Evolutionary conservation across 2,797 vertebrate genomes (phyloP).

Genomic region (Erethizon dorsatum): DNA sequence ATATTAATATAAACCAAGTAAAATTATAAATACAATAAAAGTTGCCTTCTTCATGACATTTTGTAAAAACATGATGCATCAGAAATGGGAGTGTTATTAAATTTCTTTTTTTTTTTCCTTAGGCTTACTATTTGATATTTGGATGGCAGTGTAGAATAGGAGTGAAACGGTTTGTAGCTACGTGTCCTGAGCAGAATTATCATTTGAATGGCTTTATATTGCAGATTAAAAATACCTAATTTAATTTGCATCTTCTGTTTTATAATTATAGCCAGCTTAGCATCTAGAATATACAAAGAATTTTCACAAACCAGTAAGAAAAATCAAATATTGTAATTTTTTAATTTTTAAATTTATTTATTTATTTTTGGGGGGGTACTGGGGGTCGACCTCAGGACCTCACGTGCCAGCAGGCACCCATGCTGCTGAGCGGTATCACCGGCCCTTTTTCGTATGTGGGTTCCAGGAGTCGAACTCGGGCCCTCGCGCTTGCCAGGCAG

Average conservation of each 20-base stretch:
- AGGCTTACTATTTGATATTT: not conserved
- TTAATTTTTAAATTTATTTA: not conserved
- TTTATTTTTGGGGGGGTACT: too few species aligned
- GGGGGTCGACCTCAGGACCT: too few species aligned
- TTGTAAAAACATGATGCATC: not conserved
- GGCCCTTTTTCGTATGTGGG: too few species aligned
- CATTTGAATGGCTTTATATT: not conserved
- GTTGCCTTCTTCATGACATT: not conserved
- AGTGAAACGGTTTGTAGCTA: not conserved
- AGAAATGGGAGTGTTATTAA: not conserved
- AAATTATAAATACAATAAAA: not conserved
- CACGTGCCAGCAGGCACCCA: too few species aligned
- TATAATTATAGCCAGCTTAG: not conserved
- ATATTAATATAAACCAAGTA: not conserved
- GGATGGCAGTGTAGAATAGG: not conserved
- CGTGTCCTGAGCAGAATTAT: not conserved
- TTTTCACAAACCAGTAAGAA: slow-evolving; percentile 40
- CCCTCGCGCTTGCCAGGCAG: too few species aligned
- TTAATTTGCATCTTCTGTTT: not conserved
- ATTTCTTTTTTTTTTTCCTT: not conserved
- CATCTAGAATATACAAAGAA: not conserved
- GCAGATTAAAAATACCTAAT: not conserved
- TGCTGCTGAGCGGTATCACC: too few species aligned
- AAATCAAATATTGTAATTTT: not conserved
- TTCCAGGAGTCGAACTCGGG: too few species aligned